Base-by-base conservation (phyloP, 2,797 vertebrate species). In the Sebastes cheni region DNA sequence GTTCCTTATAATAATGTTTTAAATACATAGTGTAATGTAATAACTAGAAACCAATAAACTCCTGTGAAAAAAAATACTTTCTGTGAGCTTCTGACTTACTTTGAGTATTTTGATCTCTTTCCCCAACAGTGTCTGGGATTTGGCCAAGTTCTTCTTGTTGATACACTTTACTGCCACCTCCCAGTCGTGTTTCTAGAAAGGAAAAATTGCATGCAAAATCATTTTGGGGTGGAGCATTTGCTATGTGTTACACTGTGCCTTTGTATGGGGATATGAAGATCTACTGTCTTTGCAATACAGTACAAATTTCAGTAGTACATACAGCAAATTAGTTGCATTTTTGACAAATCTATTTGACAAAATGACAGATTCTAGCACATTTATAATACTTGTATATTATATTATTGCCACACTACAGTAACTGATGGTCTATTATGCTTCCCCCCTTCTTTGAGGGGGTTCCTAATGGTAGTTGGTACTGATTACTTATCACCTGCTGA, bases 121-220 rank as follows among this genome's bases (percentile, higher is more conserved):
- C 58, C 98, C 98, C 91, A 99, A 80, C 54, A 99, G 94, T 0
- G 98, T 98, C 88, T 99, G 98, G 32, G 98, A 98, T 91, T 99
- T 99, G 73, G 97, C 97, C 86, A 99, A 92, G 82, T 99, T 99
- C 90, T 99, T 99, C 95, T 99, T 99, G 92, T 99, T 99, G 71
- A 99, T 99, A 87, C 98, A 99, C 94, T 99, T 99, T 29, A 99
- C 97, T 2, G 98, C 98, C 86, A 99, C 98, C 92, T 99, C 98
- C 96, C 98, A 96, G 90, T 99, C 98, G 16, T 96, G 97, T 92
- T 98, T 99, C 98, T 99, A 92, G 6, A 58, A 62, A 1, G 60
- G 7, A 91, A 70, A 90, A 14, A 64, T 46, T 60, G 10, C 2
- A 86, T 13, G 1, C 0, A 46, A 62, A 16, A 14, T n/a, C 0